Conservation (phyloP, 2,888 invertebrate genomes). For the Limnephilus auricula region DNA sequence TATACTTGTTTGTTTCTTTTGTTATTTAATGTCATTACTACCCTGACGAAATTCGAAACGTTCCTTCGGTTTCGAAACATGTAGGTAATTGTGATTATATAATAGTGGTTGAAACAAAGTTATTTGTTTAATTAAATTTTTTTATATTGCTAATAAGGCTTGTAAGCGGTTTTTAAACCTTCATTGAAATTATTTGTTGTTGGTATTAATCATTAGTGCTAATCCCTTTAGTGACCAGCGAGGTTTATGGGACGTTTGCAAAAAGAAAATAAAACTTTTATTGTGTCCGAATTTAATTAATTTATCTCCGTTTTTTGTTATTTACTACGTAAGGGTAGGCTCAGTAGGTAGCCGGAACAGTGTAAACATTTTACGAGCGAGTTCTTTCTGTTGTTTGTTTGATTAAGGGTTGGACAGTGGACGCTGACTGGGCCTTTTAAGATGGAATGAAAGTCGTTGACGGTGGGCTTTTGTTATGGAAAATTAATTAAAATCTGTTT, state of each 20-base stretch:
- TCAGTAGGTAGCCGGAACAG: constrained; percentile 11
- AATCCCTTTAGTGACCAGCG: not conserved
- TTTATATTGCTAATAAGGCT: not conserved
- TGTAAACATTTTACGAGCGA: constrained; percentile 40
- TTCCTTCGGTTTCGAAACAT: too few relatives aligned
- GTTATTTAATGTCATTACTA: too few relatives aligned
- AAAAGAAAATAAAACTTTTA: constrained; percentile 40
- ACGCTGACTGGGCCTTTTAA: not conserved
- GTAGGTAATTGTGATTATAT: too few relatives aligned
- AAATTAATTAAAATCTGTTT: not conserved
- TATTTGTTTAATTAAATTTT: too few relatives aligned
- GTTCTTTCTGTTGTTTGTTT: not conserved
- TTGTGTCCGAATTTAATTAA: constrained; percentile 43
- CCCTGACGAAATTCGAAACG: too few relatives aligned
- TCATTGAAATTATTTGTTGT: not conserved
- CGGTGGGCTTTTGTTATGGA: not conserved
- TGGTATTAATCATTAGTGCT: not conserved
- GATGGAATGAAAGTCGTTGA: not conserved
- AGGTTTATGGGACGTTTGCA: constrained; percentile 14
- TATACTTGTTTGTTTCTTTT: too few relatives aligned
- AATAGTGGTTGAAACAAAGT: too few relatives aligned
- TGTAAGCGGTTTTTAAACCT: not conserved
- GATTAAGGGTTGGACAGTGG: not conserved
- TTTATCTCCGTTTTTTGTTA: constrained; percentile 42
- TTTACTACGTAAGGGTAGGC: constrained; percentile 30